Evolutionary conservation across 2,113 vertebrate genomes (phyloP).

Genomic region (Thryonomys swinderianus): DNA sequence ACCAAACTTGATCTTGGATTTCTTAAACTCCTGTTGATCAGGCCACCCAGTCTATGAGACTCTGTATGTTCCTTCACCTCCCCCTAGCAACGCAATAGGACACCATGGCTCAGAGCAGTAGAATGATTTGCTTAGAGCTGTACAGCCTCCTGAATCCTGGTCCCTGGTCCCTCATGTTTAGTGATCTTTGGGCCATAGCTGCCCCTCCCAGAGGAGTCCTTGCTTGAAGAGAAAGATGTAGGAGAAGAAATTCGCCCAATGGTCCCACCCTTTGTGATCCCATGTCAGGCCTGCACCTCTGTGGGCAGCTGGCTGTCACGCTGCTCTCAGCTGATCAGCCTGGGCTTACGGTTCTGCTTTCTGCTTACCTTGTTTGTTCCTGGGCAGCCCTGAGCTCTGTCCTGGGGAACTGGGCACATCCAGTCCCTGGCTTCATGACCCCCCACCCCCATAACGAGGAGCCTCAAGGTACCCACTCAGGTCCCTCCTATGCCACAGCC

Average conservation of each 20-base stretch:
- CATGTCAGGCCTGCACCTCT: background rate
- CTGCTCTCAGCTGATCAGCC: background rate
- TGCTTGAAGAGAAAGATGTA: background rate
- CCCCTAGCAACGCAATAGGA: background rate
- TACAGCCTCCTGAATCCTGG: background rate
- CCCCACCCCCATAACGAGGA: background rate
- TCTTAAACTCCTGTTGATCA: background rate
- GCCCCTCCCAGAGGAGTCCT: background rate
- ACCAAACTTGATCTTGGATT: background rate
- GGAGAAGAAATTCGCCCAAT: background rate
- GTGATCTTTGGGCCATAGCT: background rate
- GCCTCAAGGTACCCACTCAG: too few relatives aligned
- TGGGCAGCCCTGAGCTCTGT: background rate
- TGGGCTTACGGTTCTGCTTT: background rate
- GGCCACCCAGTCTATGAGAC: background rate
- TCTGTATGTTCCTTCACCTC: background rate
- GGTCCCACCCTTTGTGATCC: background rate
- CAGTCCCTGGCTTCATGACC: background rate
- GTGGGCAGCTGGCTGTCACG: background rate
- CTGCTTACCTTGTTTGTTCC: background rate
- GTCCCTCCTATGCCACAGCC: background rate
- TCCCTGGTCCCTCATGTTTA: background rate
- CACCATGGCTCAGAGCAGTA: background rate
- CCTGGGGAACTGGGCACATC: background rate
- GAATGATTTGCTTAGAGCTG: background rate